Evolutionary conservation across 2,888 invertebrate genomes (phyloP).

Genomic region (Cylindroiulus punctatus): DNA sequence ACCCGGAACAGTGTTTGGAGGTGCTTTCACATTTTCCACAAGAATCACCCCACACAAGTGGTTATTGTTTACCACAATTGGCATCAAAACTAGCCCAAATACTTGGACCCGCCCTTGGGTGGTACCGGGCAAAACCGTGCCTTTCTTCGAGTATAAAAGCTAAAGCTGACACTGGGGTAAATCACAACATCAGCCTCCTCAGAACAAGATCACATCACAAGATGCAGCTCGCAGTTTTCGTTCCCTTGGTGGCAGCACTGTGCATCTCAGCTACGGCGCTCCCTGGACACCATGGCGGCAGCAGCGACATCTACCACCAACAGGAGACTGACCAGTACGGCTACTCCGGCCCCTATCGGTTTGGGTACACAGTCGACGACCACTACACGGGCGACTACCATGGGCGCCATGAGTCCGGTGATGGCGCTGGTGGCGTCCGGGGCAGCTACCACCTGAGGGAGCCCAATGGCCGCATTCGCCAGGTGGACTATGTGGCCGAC

Average conservation of each 20-base stretch:
- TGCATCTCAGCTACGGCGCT: slow-evolving; percentile 25
- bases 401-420: slow-evolving; percentile 53
- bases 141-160: too few species aligned
- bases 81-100: too few species aligned
- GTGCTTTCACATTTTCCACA: too few species aligned
- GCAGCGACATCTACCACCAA: slow-evolving; percentile 54
- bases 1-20: too few species aligned
- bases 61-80: too few species aligned
- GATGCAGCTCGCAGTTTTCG: background rate
- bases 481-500: slow-evolving; percentile 56
- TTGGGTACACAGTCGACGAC: slow-evolving; percentile 55
- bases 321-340: slow-evolving; percentile 55
- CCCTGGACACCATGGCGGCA: slow-evolving; percentile 48
- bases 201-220: background rate
- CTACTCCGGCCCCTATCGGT: slow-evolving; percentile 55
- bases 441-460: slow-evolving; percentile 56
- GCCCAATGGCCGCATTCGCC: slow-evolving; percentile 50
- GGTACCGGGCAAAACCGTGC: too few species aligned
- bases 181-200: too few species aligned
- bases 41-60: too few species aligned
- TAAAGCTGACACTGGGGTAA: too few species aligned
- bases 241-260: slow-evolving; percentile 44
- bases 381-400: slow-evolving; percentile 56
- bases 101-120: too few species aligned
- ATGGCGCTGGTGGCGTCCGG: slow-evolving; percentile 54